A percentile compares a stretch with the other conserved stretches of the same genome.
These are phyloP conservation scores for Ascaphus truei DNA, from an alignment of 2,113 vertebrate species.

Conservation along the genomic window DNA sequence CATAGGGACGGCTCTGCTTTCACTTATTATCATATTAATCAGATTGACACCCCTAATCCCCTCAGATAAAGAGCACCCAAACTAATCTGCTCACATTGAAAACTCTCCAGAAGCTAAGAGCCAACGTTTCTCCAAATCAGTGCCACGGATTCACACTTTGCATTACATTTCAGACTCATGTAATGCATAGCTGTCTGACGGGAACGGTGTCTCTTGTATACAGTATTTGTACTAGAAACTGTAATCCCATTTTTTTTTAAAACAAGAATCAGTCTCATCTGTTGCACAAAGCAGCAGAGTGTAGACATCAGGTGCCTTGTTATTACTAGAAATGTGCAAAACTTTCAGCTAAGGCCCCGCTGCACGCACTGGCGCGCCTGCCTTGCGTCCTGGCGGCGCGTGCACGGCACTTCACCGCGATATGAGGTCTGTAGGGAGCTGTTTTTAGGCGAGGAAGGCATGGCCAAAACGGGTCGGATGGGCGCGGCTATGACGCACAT, in stretches of 20 bases:
- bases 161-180: not conserved
- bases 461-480: too few relatives aligned
- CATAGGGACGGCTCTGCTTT: conserved; percentile 42
- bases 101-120: not conserved
- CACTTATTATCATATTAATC: conserved; percentile 44
- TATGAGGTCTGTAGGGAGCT: too few relatives aligned
- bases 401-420: too few relatives aligned
- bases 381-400: too few relatives aligned
- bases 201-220: too few relatives aligned
- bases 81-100: conserved; percentile 36
- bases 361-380: too few relatives aligned
- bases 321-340: too few relatives aligned
- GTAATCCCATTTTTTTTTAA: not conserved
- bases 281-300: not conserved
- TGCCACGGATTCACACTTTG: not conserved
- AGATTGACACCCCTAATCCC: conserved; percentile 39
- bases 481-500: too few relatives aligned
- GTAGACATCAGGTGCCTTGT: too few relatives aligned
- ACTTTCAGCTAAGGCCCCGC: too few relatives aligned
- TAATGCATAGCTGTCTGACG: not conserved
- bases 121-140: not conserved
- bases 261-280: not conserved
- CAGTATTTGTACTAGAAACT: not conserved
- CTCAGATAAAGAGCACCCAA: conserved; percentile 16
- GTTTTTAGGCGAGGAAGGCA: too few relatives aligned